These are phyloP conservation scores for Zosterops japonicus DNA, from an alignment of 2,113 vertebrate species.

Conservation along the genomic window DNA sequence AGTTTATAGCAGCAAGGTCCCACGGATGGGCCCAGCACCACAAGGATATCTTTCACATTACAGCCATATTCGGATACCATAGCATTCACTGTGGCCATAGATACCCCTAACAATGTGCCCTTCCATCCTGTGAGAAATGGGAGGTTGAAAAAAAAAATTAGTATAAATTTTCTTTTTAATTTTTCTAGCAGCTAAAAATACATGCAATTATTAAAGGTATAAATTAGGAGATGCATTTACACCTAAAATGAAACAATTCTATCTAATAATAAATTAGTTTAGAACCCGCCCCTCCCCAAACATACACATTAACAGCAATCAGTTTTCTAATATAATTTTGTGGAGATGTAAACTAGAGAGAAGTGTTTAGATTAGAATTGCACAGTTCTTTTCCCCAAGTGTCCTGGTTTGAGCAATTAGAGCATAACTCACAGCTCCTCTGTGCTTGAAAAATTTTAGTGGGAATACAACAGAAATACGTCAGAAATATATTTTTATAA, in stretches of 20 bases:
- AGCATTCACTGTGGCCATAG: conserved; percentile 86
- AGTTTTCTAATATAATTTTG: neutral
- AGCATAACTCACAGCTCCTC: neutral
- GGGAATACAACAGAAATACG: neutral
- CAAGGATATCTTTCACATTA: conserved; percentile 76
- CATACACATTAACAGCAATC: neutral
- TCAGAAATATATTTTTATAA: neutral
- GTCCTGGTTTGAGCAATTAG: neutral
- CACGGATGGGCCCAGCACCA: conserved; percentile 87
- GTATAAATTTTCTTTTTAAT: neutral
- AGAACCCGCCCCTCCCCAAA: neutral
- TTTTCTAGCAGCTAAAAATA: neutral
- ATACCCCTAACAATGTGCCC: conserved; percentile 87
- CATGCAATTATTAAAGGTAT: neutral
- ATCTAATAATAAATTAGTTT: neutral
- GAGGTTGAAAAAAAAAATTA: neutral
- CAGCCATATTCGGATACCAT: conserved; percentile 85
- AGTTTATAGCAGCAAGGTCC: conserved; percentile 90
- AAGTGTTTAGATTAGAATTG: neutral
- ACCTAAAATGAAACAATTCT: neutral
- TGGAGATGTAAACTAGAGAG: neutral
- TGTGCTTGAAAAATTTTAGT: neutral
- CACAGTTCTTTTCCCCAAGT: neutral
- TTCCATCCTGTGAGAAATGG: conserved; percentile 83
- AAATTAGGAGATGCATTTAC: neutral